Evolutionary conservation across 2,888 invertebrate species (phyloP).

Genomic region (Tipula unca): DNA sequence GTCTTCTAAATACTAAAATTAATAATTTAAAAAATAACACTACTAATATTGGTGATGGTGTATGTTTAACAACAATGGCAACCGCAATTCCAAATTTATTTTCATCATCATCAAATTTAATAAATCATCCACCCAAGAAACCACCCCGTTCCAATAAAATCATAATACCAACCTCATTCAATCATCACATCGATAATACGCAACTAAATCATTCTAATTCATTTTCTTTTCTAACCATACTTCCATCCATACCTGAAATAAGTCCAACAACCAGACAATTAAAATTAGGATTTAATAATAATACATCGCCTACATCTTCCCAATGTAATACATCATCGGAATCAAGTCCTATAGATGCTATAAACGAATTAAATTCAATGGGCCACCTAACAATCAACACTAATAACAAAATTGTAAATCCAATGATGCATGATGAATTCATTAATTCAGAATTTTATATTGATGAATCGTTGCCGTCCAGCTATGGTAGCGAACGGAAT

Average conservation of each 20-base stretch:
- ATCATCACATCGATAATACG: background rate
- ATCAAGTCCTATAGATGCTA: background rate
- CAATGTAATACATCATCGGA: constrained; percentile 14
- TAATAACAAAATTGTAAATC: background rate
- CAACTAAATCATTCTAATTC: constrained; percentile 16
- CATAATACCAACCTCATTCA: background rate
- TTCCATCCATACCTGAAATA: constrained; percentile 28
- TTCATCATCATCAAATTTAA: constrained; percentile 20
- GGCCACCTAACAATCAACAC: constrained; percentile 21
- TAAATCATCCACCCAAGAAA: constrained; percentile 39
- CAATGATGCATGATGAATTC: constrained; percentile 48
- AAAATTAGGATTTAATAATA: background rate
- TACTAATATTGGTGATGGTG: background rate
- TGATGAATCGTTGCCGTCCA: constrained; percentile 80
- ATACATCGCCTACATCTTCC: background rate
- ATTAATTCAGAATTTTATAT: constrained; percentile 78
- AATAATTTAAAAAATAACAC: background rate
- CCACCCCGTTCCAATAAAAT: constrained; percentile 34
- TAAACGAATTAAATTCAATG: background rate
- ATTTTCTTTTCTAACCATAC: constrained; percentile 21
- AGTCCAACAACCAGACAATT: constrained; percentile 16
- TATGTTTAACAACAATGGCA: background rate
- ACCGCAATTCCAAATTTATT: constrained; percentile 1
- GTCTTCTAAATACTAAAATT: background rate
- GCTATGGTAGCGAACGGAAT: constrained; percentile 45